Conservation (phyloP, 1,140 invertebrate species). For the Maniola jurtina region DNA sequence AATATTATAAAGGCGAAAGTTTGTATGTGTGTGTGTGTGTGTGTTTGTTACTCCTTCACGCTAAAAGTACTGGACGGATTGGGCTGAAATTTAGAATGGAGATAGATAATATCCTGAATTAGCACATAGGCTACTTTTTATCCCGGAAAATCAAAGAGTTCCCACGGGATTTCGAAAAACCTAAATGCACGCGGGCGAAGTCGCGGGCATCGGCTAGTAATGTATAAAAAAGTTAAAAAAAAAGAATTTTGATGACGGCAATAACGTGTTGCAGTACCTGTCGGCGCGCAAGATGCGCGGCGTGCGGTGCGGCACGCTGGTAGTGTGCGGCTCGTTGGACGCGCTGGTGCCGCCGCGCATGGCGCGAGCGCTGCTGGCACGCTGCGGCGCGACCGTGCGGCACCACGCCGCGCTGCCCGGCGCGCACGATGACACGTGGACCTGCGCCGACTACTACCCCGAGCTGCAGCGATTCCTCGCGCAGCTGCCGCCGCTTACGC, state of each 20-base stretch:
- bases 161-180: too few relatives aligned
- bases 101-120: too few relatives aligned
- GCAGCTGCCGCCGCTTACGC: constrained; percentile 46
- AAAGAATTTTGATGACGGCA: background rate
- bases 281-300: constrained; percentile 85
- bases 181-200: too few relatives aligned
- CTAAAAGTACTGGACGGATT: too few relatives aligned
- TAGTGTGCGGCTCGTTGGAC: constrained; percentile 91
- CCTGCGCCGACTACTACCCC: constrained; percentile 63
- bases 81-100: too few relatives aligned
- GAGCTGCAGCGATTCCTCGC: constrained; percentile 58
- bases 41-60: too few relatives aligned
- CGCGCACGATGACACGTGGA: constrained; percentile 95
- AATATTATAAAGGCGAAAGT: too few relatives aligned
- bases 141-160: too few relatives aligned
- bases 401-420: constrained; percentile 86
- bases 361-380: constrained; percentile 88
- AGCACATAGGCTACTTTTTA: too few relatives aligned
- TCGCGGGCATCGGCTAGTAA: background rate
- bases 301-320: constrained; percentile 85
- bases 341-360: constrained; percentile 90
- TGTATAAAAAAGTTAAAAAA: too few relatives aligned
- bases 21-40: too few relatives aligned
- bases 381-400: constrained; percentile 85
- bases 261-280: constrained; percentile 81